Evolutionary conservation across 2,888 invertebrate genomes (phyloP).

Genomic region (Athalia rosae): DNA sequence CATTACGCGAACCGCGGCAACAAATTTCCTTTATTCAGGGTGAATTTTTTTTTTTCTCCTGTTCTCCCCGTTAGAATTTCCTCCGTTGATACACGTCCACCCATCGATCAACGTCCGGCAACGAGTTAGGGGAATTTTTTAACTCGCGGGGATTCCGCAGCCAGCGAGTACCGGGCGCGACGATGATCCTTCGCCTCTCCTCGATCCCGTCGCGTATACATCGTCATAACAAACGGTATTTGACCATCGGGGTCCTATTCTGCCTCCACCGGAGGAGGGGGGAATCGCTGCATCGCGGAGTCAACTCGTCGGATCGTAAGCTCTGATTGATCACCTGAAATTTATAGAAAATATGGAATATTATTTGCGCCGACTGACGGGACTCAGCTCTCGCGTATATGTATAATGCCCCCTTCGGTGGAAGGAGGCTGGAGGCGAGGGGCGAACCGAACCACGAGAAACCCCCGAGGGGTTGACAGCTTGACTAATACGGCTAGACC

Average conservation of each 20-base stretch:
- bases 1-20: constrained; percentile 28
- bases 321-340: constrained; percentile 33
- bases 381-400: not conserved
- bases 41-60: too few species aligned
- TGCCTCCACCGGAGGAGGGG: not conserved
- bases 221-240: constrained; percentile 8
- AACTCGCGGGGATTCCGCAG: constrained; percentile 29
- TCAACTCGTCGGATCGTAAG: constrained; percentile 9
- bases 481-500: constrained; percentile 59
- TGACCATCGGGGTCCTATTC: not conserved
- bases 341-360: constrained; percentile 56
- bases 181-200: not conserved
- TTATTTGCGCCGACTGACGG: constrained; percentile 50
- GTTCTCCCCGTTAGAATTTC: not conserved
- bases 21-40: constrained; percentile 49
- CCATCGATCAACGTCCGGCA: constrained; percentile 46
- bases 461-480: constrained; percentile 56
- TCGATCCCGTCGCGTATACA: not conserved
- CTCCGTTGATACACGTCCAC: constrained; percentile 23
- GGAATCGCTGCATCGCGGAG: not conserved
- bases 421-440: not conserved
- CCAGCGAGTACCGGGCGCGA: not conserved
- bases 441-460: constrained; percentile 49
- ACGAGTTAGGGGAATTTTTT: constrained; percentile 22
- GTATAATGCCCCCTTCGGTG: constrained; percentile 18